phyloP scores from a whole-genome alignment of 1,140 invertebrate genomes.

The Drosophila ambigua region DNA sequence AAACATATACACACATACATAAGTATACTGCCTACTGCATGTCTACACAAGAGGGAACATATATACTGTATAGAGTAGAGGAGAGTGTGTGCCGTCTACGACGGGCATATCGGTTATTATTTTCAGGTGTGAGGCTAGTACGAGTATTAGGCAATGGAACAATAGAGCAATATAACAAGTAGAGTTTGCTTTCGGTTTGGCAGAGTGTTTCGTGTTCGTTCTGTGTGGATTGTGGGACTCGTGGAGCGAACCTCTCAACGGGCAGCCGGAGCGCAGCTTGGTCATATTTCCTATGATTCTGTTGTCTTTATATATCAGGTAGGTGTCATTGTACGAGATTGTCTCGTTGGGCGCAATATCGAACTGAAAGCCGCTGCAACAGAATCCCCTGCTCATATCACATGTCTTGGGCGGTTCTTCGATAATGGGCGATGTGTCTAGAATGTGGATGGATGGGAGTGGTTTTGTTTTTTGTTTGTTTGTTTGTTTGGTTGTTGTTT shows the following conservation, averaged over 20 bases:
- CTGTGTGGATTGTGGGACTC: constrained; percentile 34
- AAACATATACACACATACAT: constrained; percentile 8
- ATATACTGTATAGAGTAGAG: constrained; percentile 15
- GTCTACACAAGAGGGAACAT: constrained; percentile 18
- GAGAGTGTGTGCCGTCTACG: constrained; percentile 7
- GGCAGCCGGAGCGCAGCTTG: constrained; percentile 72
- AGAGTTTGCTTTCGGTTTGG: constrained; percentile 8
- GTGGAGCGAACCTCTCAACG: constrained; percentile 75
- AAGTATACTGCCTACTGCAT: neutral
- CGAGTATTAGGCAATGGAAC: neutral
- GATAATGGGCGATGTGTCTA: constrained; percentile 79
- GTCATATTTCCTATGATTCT: constrained; percentile 81
- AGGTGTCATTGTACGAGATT: constrained; percentile 78
- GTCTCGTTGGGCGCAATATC: constrained; percentile 78
- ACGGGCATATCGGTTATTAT: neutral
- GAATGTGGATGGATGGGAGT: constrained; percentile 75
- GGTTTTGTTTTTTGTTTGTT: constrained; percentile 25
- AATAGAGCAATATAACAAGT: constrained; percentile 16
- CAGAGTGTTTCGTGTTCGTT: constrained; percentile 41
- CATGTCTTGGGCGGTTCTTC: constrained; percentile 75
- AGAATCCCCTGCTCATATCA: constrained; percentile 67
- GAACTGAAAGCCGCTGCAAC: constrained; percentile 76
- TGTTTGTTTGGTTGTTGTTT: constrained; percentile 28
- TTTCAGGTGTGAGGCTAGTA: constrained; percentile 7
- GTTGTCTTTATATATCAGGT: constrained; percentile 68